Evolutionary conservation across 2,797 vertebrate genomes (phyloP).

Genomic region (Lepus oiostolus): DNA sequence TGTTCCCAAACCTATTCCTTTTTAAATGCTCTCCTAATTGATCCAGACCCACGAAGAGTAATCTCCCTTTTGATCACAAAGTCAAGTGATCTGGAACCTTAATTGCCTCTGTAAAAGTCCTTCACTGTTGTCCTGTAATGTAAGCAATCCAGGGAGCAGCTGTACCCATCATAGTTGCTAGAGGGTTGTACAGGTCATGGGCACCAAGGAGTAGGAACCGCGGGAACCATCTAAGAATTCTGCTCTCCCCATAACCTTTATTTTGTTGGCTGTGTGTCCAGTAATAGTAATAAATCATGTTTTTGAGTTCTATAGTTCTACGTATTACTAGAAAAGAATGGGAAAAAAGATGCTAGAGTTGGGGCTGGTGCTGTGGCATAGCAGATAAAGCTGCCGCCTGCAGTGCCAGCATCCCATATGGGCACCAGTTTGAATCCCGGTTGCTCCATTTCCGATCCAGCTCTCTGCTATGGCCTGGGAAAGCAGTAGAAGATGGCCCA

Average conservation of each 20-base stretch:
- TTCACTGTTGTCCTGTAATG: neutral
- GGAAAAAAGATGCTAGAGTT: neutral
- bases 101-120: neutral
- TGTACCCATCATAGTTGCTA: neutral
- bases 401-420: too few relatives aligned
- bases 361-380: too few relatives aligned
- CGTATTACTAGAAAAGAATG: neutral
- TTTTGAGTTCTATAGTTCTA: neutral
- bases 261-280: neutral
- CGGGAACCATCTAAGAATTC: conserved; percentile 4
- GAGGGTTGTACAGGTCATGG: neutral
- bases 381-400: too few relatives aligned
- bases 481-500: too few relatives aligned
- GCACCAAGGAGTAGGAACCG: too few relatives aligned
- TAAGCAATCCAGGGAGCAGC: neutral
- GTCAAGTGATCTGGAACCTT: neutral
- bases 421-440: too few relatives aligned
- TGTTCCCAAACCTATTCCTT: neutral
- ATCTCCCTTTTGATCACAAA: neutral
- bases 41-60: neutral
- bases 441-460: too few relatives aligned
- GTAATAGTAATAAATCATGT: neutral
- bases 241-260: neutral
- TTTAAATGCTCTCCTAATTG: neutral
- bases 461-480: too few relatives aligned